Base-by-base conservation (phyloP, 2,113 vertebrate genomes). In the Entosphenus tridentatus region DNA sequence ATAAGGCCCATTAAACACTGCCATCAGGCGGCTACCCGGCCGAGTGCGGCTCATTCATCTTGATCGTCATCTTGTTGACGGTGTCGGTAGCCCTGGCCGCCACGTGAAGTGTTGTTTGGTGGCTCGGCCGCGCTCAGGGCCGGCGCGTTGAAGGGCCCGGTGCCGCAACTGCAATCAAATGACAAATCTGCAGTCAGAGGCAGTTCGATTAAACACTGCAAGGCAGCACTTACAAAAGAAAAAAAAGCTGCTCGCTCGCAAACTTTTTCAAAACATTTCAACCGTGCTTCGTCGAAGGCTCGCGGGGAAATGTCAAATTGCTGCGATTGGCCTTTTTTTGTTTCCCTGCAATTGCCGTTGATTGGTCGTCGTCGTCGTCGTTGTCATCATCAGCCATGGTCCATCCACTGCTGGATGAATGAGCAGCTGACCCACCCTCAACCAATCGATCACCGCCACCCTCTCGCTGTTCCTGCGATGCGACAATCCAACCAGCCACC, bases 11-110 rank as follows among this genome's bases (percentile, higher is more conserved):
- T 65, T 65, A 65, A 65, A 65, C 62, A 65, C 62, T 65, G 62
- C 62, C 62, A 65, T 9, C 21, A 21, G 21, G n/a, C 21, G n/a
- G 62, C 83, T 79, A 39, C 83, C 92, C 93, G 86, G 96, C 93
- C 67, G 88, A 86, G 83, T 98, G 89, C 21, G 91, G 90, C 87
- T 98, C 93, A 85, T 96, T 96, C 90, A 98, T 98, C 89, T 96
- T 98, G 87, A 98, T 95, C 84, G 92, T 98, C 93, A 98, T 98
- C 85, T 96, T 96, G 88, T 96, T 98, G 87, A 98, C 93, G 84
- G 93, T 89, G 70, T 98, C 90, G 3, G 93, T 91, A 58, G 92
- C 93, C 77, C 93, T 98, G 86, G 95, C 96, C 78, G 96, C 89
- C 92, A 98, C 93, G 86, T 79, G 96, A 87, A 80, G 95, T 85